Base-by-base conservation (phyloP, 2,113 vertebrate genomes). In the Eulacestoma nigropectus region DNA sequence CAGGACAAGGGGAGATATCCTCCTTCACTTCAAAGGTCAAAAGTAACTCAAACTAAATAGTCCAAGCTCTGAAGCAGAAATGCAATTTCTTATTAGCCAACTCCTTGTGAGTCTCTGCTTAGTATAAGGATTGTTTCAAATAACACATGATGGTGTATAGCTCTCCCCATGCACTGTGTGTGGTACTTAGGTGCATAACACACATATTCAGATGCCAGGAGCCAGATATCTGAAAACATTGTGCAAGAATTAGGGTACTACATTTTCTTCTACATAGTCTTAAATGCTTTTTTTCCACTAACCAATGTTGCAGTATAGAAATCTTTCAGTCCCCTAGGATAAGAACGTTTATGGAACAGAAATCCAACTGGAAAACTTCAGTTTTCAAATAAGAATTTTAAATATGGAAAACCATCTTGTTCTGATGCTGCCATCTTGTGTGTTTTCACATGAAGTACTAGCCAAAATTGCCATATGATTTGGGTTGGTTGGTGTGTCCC, bases 381-480 rank as follows among this genome's bases (percentile, higher is more conserved):
- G n/a, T 68, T 59, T 85, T 64, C 29, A 80, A 83, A 27, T 74
- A 86, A 47, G 29, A 93, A 60, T 27, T 75, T 84, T 37, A 74
- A 64, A 57, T 41, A 10, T 75, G 62, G 50, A 84, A 96, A 96
- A 37, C 8, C 46, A 23, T 26, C 69, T 21, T 93, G 80, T 94
- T 94, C 63, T 70, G 39, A 73, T 93, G 93, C 22, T 78, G 75
- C 93, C 95, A 89, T 89, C 91, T 83, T 90, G 80, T 95, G 90
- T 88, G 85, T 87, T 95, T 85, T 86, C 84, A 37, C n/a, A 59
- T 87, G 74, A 95, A 94, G 55, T 95, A 84, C 93, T 70, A 49
- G 83, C n/a, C 77, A 60, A 20, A 83, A 50, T 19, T 55, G 6
- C 27, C 33, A 26, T 23, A 22, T 44, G 10, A 49, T 90, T 68